phyloP scores from a whole-genome alignment of 2,113 vertebrate genomes.

The Hydropotes inermis region DNA sequence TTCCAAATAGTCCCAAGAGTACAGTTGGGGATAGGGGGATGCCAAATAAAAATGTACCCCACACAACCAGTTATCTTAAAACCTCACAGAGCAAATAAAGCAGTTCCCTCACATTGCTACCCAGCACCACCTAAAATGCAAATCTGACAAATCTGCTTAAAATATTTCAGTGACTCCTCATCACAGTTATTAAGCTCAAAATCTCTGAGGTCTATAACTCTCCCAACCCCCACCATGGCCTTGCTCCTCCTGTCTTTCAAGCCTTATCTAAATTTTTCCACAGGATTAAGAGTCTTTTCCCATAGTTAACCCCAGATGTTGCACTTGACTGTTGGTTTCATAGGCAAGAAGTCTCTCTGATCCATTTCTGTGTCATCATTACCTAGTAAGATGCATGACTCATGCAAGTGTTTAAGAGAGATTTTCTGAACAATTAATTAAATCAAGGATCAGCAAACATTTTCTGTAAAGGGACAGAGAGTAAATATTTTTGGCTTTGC shows the following conservation, averaged over 20 bases:
- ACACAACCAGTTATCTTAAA: not conserved
- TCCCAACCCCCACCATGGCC: no score
- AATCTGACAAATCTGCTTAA: not conserved
- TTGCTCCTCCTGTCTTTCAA: not conserved
- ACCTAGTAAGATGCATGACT: not conserved
- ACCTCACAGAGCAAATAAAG: not conserved
- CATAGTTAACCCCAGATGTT: not conserved
- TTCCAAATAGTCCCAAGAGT: not conserved
- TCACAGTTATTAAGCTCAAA: not conserved
- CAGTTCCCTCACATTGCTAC: not conserved
- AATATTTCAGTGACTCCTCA: not conserved
- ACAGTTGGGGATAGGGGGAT: rapidly evolving
- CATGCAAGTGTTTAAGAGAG: not conserved
- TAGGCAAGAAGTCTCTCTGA: not conserved
- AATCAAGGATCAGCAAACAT: not conserved
- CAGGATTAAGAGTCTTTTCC: not conserved
- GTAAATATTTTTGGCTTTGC: not conserved
- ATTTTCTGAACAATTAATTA: not conserved
- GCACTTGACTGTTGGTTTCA: not conserved
- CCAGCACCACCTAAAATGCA: not conserved
- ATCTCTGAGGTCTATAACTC: not conserved
- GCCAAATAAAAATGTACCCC: not conserved
- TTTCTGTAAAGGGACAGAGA: not conserved
- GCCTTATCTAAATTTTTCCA: not conserved
- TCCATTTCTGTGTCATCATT: not conserved